Evolutionary conservation across 53 echinoderm and acorn worm species (phyloP), one percentile per base, ranked within the genome.

Genomic region (Arbacia lixula): DNA sequence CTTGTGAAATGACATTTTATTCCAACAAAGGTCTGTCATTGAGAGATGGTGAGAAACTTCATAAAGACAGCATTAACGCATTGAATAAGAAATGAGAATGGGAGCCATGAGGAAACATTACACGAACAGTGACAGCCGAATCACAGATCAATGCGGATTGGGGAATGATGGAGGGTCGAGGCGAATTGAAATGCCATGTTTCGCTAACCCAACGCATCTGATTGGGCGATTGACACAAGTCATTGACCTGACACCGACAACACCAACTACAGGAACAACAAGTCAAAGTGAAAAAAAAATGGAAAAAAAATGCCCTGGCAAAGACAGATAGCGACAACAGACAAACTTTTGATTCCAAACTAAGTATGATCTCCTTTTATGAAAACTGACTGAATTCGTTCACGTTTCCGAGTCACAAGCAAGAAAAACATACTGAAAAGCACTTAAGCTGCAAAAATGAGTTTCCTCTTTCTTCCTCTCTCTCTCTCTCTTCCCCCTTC

Each of bases 111-210:
- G n/a, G n/a, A n/a, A n/a, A n/a, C n/a, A n/a, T n/a, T n/a, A n/a
- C n/a, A n/a, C n/a, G n/a, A n/a, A n/a, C n/a, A n/a, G n/a, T n/a
- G n/a, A n/a, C n/a, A n/a, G n/a, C n/a, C n/a, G n/a, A n/a, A n/a
- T n/a, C n/a, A n/a, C n/a, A n/a, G n/a, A n/a, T n/a, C n/a, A n/a
- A n/a, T n/a, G n/a, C n/a, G n/a, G 11, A 43, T 16, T 16, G 40
- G 43, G 42, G 14, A 42, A 41, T 43, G 43, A 35, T n/a, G 3
- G 35, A 53, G 52, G 74, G 21, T 19, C 11, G n/a, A 9, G 19
- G 49, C 30, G 20, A 22, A 74, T 74, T 74, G 33, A 74, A 34
- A 74, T 74, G 74, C 74, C 74, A 74, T 52, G 42, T 74, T 74
- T 52, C 74, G 53, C 17, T 53, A 74, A 53, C 74, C 31, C 53